Evolutionary conservation across 2,797 vertebrate species (phyloP).

Genomic region (Pelobates cultripes): DNA sequence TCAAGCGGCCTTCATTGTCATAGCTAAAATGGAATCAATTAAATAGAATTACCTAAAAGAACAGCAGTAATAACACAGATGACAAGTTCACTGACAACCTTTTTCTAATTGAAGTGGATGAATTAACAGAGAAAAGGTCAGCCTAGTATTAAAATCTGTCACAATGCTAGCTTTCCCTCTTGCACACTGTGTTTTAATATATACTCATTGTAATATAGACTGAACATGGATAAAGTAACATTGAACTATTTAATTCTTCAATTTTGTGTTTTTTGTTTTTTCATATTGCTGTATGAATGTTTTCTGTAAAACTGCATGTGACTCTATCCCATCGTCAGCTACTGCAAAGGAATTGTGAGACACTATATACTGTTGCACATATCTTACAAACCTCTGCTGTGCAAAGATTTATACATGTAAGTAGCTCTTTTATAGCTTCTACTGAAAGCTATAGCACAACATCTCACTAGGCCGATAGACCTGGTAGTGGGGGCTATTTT

Average conservation of each 20-base stretch:
- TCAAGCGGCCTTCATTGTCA: slow-evolving; percentile 95
- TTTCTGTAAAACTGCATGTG: neutral
- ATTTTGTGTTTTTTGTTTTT: too few species aligned
- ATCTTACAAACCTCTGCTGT: too few species aligned
- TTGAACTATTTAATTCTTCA: neutral
- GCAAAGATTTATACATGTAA: too few species aligned
- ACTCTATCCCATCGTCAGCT: neutral
- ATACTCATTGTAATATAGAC: neutral
- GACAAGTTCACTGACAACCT: slow-evolving; percentile 9
- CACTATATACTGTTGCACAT: too few species aligned
- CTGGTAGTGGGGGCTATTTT: too few species aligned
- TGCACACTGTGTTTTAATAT: neutral
- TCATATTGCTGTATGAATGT: neutral
- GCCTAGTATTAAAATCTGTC: slow-evolving; percentile 4
- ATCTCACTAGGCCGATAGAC: too few species aligned
- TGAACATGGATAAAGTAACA: neutral
- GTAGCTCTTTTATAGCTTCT: too few species aligned
- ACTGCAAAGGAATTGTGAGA: too few species aligned
- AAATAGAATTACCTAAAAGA: slow-evolving; percentile 32
- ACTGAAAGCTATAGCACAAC: too few species aligned
- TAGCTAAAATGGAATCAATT: slow-evolving; percentile 78
- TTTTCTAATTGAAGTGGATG: slow-evolving; percentile 15
- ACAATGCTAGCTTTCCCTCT: neutral
- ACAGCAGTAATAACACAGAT: slow-evolving; percentile 22
- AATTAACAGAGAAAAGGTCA: slow-evolving; percentile 13